phyloP scores from a whole-genome alignment of 2,888 invertebrate genomes.

The Mermis nigrescens region DNA sequence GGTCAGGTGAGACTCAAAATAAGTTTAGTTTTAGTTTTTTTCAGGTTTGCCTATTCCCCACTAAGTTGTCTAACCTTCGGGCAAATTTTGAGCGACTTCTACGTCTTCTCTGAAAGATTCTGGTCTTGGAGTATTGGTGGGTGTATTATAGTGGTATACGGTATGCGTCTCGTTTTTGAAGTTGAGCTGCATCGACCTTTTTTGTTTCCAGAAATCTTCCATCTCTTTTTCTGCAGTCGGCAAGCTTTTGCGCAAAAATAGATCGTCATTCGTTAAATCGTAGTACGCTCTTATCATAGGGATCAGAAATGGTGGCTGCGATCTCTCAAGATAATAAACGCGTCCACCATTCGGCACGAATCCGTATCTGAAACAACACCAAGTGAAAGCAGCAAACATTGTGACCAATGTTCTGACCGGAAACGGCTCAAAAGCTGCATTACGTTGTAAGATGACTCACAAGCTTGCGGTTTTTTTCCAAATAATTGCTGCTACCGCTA shows the following conservation, averaged over 20 bases:
- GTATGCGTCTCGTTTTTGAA: neutral
- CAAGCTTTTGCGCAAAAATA: neutral
- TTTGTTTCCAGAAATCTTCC: conserved; percentile 41
- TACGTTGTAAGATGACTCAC: too few relatives aligned
- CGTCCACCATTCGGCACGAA: conserved; percentile 63
- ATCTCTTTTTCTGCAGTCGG: conserved; percentile 18
- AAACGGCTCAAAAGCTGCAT: too few relatives aligned
- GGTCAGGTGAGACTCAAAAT: too few relatives aligned
- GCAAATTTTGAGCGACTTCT: neutral
- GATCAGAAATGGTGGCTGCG: conserved; percentile 36
- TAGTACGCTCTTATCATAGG: conserved; percentile 56
- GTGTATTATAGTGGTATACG: conserved; percentile 37
- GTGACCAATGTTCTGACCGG: too few relatives aligned
- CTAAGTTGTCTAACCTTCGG: neutral
- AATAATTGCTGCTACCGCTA: too few relatives aligned
- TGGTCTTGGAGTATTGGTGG: conserved; percentile 58
- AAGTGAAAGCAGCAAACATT: too few relatives aligned
- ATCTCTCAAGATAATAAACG: conserved; percentile 46
- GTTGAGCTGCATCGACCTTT: neutral
- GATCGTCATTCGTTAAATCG: conserved; percentile 47
- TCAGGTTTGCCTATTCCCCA: neutral
- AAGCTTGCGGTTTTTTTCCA: too few relatives aligned
- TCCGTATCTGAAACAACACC: conserved; percentile 25
- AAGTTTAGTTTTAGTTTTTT: neutral
- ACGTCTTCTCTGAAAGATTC: conserved; percentile 51